A percentile compares a stretch with the other conserved stretches of the same genome.
These are phyloP conservation scores for Leucoma salicis DNA, from an alignment of 2,888 invertebrate species.

Conservation along the genomic window DNA sequence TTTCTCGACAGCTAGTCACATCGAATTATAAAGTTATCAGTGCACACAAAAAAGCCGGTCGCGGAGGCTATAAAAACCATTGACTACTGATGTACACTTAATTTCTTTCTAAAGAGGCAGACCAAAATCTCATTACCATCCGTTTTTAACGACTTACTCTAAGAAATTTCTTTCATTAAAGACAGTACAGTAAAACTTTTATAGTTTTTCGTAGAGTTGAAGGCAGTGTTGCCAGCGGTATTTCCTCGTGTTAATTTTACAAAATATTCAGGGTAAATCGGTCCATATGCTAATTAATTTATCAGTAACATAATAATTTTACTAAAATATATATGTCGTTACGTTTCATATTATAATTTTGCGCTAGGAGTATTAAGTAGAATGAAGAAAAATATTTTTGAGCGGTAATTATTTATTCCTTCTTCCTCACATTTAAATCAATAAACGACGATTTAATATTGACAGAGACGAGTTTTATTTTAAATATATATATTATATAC, in stretches of 20 bases:
- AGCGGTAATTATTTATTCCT: too few relatives aligned
- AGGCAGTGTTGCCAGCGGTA: constrained; percentile 4
- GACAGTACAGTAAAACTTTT: constrained; percentile 56
- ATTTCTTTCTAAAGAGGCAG: constrained; percentile 16
- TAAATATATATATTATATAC: too few relatives aligned
- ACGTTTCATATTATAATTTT: too few relatives aligned
- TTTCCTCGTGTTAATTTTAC: neutral
- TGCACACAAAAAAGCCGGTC: constrained; percentile 12
- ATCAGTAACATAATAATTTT: too few relatives aligned
- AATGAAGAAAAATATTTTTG: too few relatives aligned
- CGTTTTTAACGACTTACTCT: constrained; percentile 59
- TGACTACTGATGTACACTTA: constrained; percentile 24
- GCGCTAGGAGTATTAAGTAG: too few relatives aligned
- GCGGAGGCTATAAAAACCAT: constrained; percentile 17
- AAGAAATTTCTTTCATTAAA: constrained; percentile 57
- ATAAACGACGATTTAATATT: too few relatives aligned
- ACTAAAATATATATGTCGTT: too few relatives aligned
- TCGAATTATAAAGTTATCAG: constrained; percentile 20
- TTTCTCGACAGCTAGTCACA: constrained; percentile 12
- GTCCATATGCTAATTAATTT: neutral
- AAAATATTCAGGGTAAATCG: neutral
- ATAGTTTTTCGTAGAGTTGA: constrained; percentile 31
- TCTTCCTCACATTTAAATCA: too few relatives aligned
- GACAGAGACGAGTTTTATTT: too few relatives aligned
- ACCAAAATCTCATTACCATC: constrained; percentile 56